These are phyloP conservation scores for Drosophila nigromelanica DNA, from an alignment of 1,140 invertebrate species.

Conservation along the genomic window DNA sequence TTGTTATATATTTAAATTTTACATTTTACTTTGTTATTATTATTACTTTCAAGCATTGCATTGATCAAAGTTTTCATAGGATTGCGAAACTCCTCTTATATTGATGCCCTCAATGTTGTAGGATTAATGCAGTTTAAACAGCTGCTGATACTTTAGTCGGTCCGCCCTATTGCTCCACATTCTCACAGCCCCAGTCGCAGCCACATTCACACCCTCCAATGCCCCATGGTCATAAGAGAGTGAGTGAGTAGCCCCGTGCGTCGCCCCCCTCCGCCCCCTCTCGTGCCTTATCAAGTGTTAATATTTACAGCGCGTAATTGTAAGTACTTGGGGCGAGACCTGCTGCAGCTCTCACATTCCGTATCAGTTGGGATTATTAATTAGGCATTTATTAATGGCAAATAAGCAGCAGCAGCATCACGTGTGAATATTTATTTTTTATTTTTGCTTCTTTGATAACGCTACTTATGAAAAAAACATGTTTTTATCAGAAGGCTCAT, in stretches of 20 bases:
- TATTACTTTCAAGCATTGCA: too few species aligned
- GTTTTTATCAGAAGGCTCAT: constrained; percentile 10
- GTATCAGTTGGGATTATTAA: constrained; percentile 44
- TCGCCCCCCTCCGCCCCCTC: background rate
- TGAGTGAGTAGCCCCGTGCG: constrained; percentile 3
- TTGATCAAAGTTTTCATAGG: background rate
- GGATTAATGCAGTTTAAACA: constrained; percentile 7
- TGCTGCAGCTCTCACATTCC: background rate
- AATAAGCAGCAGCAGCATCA: constrained; percentile 31
- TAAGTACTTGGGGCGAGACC: constrained; percentile 36
- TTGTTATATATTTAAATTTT: too few species aligned
- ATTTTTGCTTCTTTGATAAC: constrained; percentile 14
- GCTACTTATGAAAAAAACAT: background rate
- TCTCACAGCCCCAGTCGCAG: constrained; percentile 25
- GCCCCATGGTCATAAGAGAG: background rate
- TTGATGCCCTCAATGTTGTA: background rate
- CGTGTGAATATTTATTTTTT: constrained; percentile 16
- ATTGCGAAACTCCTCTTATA: background rate
- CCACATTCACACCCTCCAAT: background rate
- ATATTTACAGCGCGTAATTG: constrained; percentile 50
- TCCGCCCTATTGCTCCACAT: background rate
- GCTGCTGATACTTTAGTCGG: constrained; percentile 13
- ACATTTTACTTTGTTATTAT: too few species aligned
- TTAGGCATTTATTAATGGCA: constrained; percentile 43
- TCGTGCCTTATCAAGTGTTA: constrained; percentile 33